A percentile compares a stretch with the other conserved stretches of the same genome.
Evolutionary conservation across 2,797 vertebrate species (phyloP).

Genomic region (Tragopan temminckii): DNA sequence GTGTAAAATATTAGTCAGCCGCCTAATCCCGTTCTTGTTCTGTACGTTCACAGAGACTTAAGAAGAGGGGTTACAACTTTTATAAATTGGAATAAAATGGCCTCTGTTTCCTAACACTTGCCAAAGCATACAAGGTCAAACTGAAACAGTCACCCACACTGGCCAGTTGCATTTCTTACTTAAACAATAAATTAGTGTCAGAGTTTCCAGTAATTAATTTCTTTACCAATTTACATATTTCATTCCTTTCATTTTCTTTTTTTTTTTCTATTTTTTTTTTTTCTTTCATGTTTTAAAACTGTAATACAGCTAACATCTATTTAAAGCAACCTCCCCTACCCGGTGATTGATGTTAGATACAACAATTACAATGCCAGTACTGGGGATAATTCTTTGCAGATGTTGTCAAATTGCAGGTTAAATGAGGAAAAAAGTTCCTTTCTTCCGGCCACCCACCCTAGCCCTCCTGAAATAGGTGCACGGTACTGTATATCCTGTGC

Average conservation of each 20-base stretch:
- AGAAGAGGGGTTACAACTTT: slow-evolving; percentile 41
- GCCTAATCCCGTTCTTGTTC: slow-evolving; percentile 49
- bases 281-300: slow-evolving; percentile 84
- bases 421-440: slow-evolving; percentile 81
- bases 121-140: slow-evolving; percentile 43
- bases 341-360: slow-evolving; percentile 91
- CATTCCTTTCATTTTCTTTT: slow-evolving; percentile 40
- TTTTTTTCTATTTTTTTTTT: neutral
- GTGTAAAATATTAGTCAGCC: slow-evolving; percentile 31
- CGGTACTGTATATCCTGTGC: slow-evolving; percentile 82
- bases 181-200: slow-evolving; percentile 57
- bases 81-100: slow-evolving; percentile 39
- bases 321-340: slow-evolving; percentile 86
- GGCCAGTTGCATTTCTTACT: slow-evolving; percentile 2
- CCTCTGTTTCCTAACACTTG: slow-evolving; percentile 59
- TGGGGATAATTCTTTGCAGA: slow-evolving; percentile 93
- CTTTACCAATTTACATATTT: slow-evolving; percentile 67
- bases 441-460: slow-evolving; percentile 92
- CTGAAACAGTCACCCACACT: neutral
- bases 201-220: slow-evolving; percentile 74
- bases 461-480: slow-evolving; percentile 87
- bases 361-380: slow-evolving; percentile 90
- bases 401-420: slow-evolving; percentile 92
- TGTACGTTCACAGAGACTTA: neutral
- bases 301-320: slow-evolving; percentile 85